These are phyloP conservation scores for Semicossyphus pulcher DNA, from an alignment of 2,113 vertebrate genomes.

Conservation along the genomic window DNA sequence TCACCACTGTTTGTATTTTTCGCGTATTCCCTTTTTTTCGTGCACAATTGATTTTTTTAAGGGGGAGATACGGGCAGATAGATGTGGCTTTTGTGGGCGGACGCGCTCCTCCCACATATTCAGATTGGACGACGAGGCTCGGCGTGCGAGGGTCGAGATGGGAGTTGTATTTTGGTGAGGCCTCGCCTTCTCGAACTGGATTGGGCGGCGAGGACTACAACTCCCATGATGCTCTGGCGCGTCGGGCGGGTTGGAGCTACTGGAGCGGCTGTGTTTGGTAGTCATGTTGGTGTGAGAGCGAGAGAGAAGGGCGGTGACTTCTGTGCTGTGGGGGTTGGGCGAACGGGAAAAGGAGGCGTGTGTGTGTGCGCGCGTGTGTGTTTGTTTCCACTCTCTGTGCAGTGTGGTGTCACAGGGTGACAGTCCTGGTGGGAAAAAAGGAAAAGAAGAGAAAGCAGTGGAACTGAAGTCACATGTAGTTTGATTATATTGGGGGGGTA, in stretches of 20 bases:
- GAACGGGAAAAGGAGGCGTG: slow-evolving; percentile 79
- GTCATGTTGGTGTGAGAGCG: slow-evolving; percentile 82
- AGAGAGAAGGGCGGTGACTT: slow-evolving; percentile 80
- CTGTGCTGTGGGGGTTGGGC: slow-evolving; percentile 82
- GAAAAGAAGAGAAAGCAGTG: background rate
- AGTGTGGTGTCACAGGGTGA: slow-evolving; percentile 30
- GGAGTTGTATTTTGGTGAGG: slow-evolving; percentile 85
- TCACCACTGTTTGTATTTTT: slow-evolving; percentile 58
- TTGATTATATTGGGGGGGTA: too few relatives aligned
- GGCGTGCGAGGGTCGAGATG: slow-evolving; percentile 81
- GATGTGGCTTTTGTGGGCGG: slow-evolving; percentile 86
- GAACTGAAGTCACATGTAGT: background rate
- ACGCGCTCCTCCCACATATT: slow-evolving; percentile 86
- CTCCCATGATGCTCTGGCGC: slow-evolving; percentile 67
- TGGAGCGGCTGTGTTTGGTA: slow-evolving; percentile 31
- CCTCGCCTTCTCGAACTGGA: slow-evolving; percentile 58
- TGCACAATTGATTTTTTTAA: slow-evolving; percentile 74
- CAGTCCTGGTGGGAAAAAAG: background rate
- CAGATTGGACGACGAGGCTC: slow-evolving; percentile 82
- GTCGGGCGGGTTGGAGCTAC: background rate
- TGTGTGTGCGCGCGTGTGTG: slow-evolving; percentile 7
- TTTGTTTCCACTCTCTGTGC: slow-evolving; percentile 23
- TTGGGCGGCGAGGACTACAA: slow-evolving; percentile 66
- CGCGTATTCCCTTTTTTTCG: slow-evolving; percentile 72
- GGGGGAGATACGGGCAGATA: slow-evolving; percentile 73